Conservation (phyloP, 2,888 invertebrate genomes). For the Tetragnatha montana region DNA sequence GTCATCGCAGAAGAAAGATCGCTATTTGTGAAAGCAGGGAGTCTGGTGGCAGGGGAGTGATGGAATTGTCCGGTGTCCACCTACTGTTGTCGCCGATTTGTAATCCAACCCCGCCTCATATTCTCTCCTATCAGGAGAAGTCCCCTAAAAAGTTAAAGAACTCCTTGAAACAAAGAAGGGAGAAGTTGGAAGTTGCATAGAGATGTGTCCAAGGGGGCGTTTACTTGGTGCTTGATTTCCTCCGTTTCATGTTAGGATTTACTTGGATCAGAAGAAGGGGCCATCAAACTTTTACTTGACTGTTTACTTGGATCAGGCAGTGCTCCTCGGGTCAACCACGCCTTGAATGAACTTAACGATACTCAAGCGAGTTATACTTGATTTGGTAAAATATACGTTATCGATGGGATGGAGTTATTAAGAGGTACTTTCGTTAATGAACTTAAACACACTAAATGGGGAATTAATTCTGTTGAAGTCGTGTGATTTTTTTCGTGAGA, state of each 20-base stretch:
- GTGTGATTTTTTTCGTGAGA: too few species aligned
- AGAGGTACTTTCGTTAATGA: too few species aligned
- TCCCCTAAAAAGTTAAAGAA: slow-evolving; percentile 1
- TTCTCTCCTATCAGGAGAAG: slow-evolving; percentile 40
- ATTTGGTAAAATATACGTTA: too few species aligned
- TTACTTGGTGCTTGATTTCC: neutral
- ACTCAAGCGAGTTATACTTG: too few species aligned
- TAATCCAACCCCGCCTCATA: slow-evolving; percentile 55
- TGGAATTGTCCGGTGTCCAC: slow-evolving; percentile 69
- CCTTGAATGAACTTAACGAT: too few species aligned
- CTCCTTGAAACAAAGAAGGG: slow-evolving; percentile 31
- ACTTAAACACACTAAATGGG: too few species aligned
- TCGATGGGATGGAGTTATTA: too few species aligned
- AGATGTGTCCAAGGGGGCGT: neutral
- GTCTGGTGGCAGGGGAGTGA: slow-evolving; percentile 49
- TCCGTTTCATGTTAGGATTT: neutral
- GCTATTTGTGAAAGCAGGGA: slow-evolving; percentile 42
- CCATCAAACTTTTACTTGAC: neutral
- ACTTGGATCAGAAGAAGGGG: neutral
- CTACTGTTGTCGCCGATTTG: slow-evolving; percentile 61
- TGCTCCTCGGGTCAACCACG: too few species aligned
- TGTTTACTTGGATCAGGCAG: too few species aligned
- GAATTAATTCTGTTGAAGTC: too few species aligned
- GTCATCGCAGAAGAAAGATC: slow-evolving; percentile 63
- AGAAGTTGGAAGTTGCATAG: slow-evolving; percentile 3